phyloP scores from a whole-genome alignment of 2,113 vertebrate genomes.

The Laterallus jamaicensis region DNA sequence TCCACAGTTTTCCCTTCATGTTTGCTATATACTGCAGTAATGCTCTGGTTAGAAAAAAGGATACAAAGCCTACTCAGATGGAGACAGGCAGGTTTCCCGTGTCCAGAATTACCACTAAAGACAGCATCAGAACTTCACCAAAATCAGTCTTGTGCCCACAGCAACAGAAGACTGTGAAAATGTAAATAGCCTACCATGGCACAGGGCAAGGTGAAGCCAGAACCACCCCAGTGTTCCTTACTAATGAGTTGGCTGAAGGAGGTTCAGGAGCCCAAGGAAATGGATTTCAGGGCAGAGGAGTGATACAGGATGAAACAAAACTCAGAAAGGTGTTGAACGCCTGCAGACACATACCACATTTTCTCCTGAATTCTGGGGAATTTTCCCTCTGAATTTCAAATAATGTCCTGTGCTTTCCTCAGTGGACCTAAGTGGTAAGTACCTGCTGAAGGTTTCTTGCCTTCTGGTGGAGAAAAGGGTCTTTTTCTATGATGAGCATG shows the following conservation, averaged over 20 bases:
- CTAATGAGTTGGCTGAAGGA: neutral
- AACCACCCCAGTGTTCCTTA: neutral
- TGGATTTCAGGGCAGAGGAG: neutral
- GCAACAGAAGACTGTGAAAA: neutral
- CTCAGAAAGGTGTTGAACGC: neutral
- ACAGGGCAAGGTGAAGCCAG: neutral
- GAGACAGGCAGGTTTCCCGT: neutral
- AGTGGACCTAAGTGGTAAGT: neutral
- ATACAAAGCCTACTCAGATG: neutral
- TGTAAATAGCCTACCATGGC: neutral
- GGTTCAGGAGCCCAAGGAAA: neutral
- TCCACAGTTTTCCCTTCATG: constrained; percentile 79
- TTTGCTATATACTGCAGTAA: constrained; percentile 80
- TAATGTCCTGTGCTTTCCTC: neutral
- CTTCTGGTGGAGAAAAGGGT: neutral
- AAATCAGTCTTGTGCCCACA: neutral
- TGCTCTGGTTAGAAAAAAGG: constrained; percentile 61
- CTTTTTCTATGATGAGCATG: neutral
- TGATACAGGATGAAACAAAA: neutral
- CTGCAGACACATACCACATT: neutral
- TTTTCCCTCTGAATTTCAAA: neutral
- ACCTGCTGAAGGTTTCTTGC: neutral
- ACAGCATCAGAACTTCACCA: neutral
- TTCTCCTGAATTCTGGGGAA: neutral
- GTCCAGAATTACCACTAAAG: neutral